Evolutionary conservation across 2,888 invertebrate genomes (phyloP), one percentile per base, ranked within the genome.

Genomic region (Julus scanicus): DNA sequence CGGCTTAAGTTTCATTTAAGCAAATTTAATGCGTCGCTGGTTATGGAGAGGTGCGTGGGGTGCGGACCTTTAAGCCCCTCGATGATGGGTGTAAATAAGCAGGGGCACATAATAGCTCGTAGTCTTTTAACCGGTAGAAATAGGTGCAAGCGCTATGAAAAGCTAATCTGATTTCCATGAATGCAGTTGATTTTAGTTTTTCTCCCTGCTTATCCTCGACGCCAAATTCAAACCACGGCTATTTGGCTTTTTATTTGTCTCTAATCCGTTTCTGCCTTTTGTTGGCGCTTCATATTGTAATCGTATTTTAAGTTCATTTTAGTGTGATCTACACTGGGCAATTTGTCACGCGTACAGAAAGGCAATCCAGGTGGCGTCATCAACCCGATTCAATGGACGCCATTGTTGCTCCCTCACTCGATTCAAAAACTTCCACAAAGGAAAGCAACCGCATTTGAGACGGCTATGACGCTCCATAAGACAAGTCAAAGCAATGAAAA

Each of bases 261-360:
- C 9, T 87, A 80, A 44, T 44, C 44, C 71, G 63, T 48, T 83
- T 87, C 39, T 87, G 83, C 39, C 48, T 88, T 88, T 88, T 88
- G 84, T 88, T 84, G 48, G 20, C 20, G 84, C 49, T 84, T 83
- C 53, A 86, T 49, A 71, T 44, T 88, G 49, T 84, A 88, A 88
- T 88, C 86, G 88, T 86, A 86, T 86, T 89, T 89, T 88, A 71
- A 89, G 88, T 89, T 89, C 88, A 88, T 89, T 89, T 89, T 89
- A 86, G 86, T 86, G 87, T 85, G 88, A 89, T 89, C 86, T 89
- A 89, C 89, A 88, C 84, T 80, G 48, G 86, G 89, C 86, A 89
- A 89, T 89, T 89, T 89, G 89, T 89, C 89, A 89, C 84, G 63
- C 84, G 48, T 29, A 86, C 53, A 57, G 84, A 88, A 88, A 88